Conservation (phyloP, 1,140 invertebrate species). For the Nixonia krombeini region DNA sequence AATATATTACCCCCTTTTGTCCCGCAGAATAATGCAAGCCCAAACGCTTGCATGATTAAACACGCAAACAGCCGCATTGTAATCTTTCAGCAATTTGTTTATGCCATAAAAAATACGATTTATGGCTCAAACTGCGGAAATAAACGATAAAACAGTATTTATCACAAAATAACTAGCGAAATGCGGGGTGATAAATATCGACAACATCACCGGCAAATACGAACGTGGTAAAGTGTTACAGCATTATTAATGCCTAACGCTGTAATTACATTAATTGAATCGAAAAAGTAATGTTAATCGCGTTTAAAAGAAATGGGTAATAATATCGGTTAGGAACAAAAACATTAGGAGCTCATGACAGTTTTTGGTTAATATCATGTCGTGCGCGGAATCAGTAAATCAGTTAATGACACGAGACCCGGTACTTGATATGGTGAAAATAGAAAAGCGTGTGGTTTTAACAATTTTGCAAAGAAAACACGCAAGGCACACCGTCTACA, state of each 20-base stretch:
- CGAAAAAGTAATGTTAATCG: no score
- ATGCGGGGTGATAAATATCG: constrained; percentile 14
- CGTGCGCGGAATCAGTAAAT: no score
- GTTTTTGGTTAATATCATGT: no score
- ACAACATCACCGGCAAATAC: constrained; percentile 8
- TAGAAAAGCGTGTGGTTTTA: no score
- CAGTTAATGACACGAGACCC: no score
- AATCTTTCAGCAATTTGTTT: background rate
- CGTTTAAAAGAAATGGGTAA: no score
- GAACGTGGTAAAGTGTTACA: background rate
- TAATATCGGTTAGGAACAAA: no score
- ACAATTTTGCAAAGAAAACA: no score
- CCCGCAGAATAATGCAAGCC: background rate
- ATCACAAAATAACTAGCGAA: constrained; percentile 17
- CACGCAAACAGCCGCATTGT: background rate
- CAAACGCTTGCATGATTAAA: background rate
- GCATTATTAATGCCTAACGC: background rate
- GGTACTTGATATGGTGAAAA: no score
- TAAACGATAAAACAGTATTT: constrained; percentile 5
- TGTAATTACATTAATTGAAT: background rate
- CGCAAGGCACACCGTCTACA: no score
- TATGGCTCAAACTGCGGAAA: background rate
- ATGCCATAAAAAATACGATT: background rate
- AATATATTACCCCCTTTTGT: no score
- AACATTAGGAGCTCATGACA: no score